Evolutionary conservation across 2,888 invertebrate species (phyloP), one percentile per base, ranked within the genome.

Genomic region (Drosophila flavopinicola): DNA sequence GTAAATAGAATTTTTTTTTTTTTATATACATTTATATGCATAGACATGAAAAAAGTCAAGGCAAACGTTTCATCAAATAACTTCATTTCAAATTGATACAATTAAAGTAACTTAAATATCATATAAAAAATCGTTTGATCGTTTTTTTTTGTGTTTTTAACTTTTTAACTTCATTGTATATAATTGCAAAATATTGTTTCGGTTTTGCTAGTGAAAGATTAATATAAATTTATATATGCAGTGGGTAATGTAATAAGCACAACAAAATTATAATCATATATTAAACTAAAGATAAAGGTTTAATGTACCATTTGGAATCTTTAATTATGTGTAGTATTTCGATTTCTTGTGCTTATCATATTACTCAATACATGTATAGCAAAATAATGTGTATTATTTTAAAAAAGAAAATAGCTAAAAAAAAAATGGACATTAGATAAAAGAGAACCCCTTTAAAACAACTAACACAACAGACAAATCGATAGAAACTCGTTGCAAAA

Each of bases 1-100:
- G 80, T 84, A 82, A 75, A 77, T 82, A 80, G 38, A 63, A 66
- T 39, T 45, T 53, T 51, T 52, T 58, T 53, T 58, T 54, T 58
- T 49, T 24, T 47, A n/a, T n/a, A n/a, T n/a, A n/a, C n/a, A n/a
- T 39, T 33, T 44, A 44, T 15, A 37, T 30, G n/a, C 11, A 51
- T 25, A 27, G 6, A 48, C 2, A 6, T 17, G 5, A 41, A 27
- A 24, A n/a, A 13, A 39, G 25, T 35, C 27, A 47, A 39, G n/a
- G 33, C 30, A 44, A 44, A 25, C 3, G 13, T 10, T 35, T 7
- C 9, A 25, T 27, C 27, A 11, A 20, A 45, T 17, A 11, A 39
- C 32, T 27, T 48, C 33, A 13, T 27, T 20, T 13, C 10, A 7
- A 52, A 13, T 23, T 25, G 23, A 29, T 24, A 39, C 11, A 24